Percentiles rank a stretch among this genome's conserved stretches.
These are phyloP conservation scores for Cancer borealis DNA, from an alignment of 2,888 invertebrate species.

Conservation along the genomic window DNA sequence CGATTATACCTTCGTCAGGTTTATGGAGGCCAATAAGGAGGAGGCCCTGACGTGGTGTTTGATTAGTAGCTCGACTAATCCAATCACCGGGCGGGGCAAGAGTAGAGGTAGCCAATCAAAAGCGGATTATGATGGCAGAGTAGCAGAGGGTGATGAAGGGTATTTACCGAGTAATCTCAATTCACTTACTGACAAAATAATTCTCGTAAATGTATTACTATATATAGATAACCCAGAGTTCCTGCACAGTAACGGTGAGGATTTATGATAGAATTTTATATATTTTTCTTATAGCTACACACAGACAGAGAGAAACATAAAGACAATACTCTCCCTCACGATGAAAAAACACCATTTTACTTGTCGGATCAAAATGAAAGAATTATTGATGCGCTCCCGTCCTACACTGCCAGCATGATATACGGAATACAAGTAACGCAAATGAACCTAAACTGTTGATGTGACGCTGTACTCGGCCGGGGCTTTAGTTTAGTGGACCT, in stretches of 20 bases:
- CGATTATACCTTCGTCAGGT: background rate
- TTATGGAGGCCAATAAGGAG: background rate
- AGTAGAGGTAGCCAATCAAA: background rate
- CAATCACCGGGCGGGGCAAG: background rate
- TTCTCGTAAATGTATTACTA: background rate
- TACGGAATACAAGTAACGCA: background rate
- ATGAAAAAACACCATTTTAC: background rate
- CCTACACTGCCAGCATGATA: background rate
- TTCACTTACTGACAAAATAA: background rate
- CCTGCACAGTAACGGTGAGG: background rate
- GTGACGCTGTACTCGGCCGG: background rate
- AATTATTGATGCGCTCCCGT: background rate
- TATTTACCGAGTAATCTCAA: background rate
- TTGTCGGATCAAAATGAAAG: background rate
- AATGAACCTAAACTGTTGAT: background rate
- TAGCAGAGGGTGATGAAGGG: background rate
- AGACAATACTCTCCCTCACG: background rate
- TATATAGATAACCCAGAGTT: background rate
- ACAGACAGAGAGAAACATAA: background rate
- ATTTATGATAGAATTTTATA: no score
- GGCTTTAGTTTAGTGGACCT: background rate
- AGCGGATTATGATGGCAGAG: background rate
- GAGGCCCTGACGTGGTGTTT: background rate
- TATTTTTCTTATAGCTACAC: no score
- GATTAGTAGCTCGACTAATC: constrained; percentile 6